phyloP scores from a whole-genome alignment of 2,113 vertebrate genomes.

The Neolamprologus brichardi region DNA sequence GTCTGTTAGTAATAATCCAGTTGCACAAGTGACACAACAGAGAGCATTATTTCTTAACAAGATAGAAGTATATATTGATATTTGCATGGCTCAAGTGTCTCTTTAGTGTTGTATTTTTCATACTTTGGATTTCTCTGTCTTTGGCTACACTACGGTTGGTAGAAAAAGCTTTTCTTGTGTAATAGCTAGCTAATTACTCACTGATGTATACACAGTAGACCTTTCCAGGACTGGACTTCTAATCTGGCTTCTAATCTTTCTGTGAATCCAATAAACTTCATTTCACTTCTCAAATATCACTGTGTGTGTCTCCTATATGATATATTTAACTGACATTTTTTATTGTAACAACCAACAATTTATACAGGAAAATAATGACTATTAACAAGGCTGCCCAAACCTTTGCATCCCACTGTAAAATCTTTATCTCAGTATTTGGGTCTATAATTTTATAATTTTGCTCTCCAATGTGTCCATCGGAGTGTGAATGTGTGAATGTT shows the following conservation, averaged over 20 bases:
- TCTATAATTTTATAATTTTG: not conserved
- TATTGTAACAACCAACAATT: accelerated
- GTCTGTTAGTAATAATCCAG: not conserved
- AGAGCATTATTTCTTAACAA: not conserved
- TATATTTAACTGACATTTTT: not conserved
- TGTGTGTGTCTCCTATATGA: accelerated
- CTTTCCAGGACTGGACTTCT: not conserved
- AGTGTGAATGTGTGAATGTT: not conserved
- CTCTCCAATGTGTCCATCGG: accelerated
- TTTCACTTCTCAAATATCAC: not conserved
- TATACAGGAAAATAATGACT: not conserved
- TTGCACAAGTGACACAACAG: not conserved
- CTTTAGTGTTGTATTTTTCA: not conserved
- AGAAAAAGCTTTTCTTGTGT: not conserved
- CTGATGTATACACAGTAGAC: not conserved
- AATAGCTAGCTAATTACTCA: not conserved
- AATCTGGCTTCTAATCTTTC: not conserved
- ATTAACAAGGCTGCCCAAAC: accelerated
- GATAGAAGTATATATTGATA: not conserved
- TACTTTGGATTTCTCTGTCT: not conserved
- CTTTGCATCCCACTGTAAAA: accelerated
- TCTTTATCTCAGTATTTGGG: not conserved
- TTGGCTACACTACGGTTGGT: not conserved
- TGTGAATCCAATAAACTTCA: accelerated
- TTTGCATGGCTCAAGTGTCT: not conserved